Conservation (phyloP, 2,797 vertebrate genomes). For the Zalophus californianus region DNA sequence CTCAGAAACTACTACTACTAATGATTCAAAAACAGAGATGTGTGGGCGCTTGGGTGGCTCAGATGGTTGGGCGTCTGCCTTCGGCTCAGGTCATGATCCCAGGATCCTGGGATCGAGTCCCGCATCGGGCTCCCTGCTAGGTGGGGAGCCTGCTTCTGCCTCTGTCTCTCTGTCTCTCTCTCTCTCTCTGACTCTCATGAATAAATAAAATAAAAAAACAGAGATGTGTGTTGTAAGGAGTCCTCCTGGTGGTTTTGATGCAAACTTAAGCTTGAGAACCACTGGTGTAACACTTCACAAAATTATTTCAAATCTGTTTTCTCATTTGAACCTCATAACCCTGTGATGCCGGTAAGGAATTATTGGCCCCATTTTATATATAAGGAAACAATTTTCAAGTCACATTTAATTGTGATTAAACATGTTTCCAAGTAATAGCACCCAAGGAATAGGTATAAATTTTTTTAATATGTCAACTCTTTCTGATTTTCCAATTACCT, state of each 20-base stretch:
- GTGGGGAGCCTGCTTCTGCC: too few species aligned
- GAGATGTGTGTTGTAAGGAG: not conserved
- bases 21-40: not conserved
- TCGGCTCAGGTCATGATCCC: too few species aligned
- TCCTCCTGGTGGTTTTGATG: not conserved
- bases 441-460: not conserved
- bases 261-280: not conserved
- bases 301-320: constrained; percentile 5
- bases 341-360: not conserved
- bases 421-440: constrained; percentile 9
- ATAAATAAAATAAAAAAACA: too few species aligned
- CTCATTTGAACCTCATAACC: not conserved
- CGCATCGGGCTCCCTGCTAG: too few species aligned
- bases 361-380: not conserved
- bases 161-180: too few species aligned
- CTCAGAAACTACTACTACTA: not conserved
- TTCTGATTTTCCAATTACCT: not conserved
- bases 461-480: not conserved
- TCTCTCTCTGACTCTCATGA: too few species aligned
- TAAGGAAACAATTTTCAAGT: constrained; percentile 40
- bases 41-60: too few species aligned
- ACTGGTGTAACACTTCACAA: not conserved
- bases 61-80: too few species aligned
- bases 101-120: too few species aligned
- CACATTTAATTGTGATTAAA: not conserved